Evolutionary conservation across 2,888 invertebrate species (phyloP).

Genomic region (Corbicula japonica): DNA sequence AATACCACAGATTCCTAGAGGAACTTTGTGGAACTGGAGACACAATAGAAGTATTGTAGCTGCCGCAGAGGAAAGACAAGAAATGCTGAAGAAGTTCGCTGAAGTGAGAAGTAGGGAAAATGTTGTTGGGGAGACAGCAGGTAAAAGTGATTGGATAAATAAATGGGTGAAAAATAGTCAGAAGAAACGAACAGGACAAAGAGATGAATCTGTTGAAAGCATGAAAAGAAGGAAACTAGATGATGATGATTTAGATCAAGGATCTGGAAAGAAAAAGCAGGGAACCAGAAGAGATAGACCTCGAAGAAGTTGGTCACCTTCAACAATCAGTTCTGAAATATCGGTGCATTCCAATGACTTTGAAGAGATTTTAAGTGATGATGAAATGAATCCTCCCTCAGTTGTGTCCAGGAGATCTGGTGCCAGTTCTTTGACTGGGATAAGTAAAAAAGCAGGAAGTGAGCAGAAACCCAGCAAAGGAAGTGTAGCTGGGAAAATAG

Average conservation of each 20-base stretch:
- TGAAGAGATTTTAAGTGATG: constrained; percentile 58
- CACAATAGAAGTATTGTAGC: constrained; percentile 50
- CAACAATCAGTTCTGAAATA: constrained; percentile 45
- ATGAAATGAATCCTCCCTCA: constrained; percentile 46
- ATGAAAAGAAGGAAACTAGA: constrained; percentile 15
- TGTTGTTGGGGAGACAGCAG: constrained; percentile 23
- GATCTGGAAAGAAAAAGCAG: not conserved
- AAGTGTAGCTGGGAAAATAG: constrained; percentile 5
- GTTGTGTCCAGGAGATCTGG: constrained; percentile 46
- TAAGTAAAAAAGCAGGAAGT: constrained; percentile 8
- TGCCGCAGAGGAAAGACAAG: constrained; percentile 36
- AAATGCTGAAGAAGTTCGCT: constrained; percentile 15
- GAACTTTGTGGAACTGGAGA: constrained; percentile 65
- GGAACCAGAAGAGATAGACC: constrained; percentile 1
- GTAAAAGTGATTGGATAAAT: constrained; percentile 54
- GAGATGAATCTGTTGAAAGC: constrained; percentile 9
- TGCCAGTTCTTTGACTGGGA: constrained; percentile 7
- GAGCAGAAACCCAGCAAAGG: constrained; percentile 15
- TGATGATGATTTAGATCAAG: constrained; percentile 2
- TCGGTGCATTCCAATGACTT: constrained; percentile 60
- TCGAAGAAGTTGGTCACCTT: constrained; percentile 25
- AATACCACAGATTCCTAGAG: constrained; percentile 55
- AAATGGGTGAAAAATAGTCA: constrained; percentile 51
- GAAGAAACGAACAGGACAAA: constrained; percentile 7
- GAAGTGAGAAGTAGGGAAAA: constrained; percentile 2